Conservation (phyloP, 2,888 invertebrate genomes). For the Phania funesta region DNA sequence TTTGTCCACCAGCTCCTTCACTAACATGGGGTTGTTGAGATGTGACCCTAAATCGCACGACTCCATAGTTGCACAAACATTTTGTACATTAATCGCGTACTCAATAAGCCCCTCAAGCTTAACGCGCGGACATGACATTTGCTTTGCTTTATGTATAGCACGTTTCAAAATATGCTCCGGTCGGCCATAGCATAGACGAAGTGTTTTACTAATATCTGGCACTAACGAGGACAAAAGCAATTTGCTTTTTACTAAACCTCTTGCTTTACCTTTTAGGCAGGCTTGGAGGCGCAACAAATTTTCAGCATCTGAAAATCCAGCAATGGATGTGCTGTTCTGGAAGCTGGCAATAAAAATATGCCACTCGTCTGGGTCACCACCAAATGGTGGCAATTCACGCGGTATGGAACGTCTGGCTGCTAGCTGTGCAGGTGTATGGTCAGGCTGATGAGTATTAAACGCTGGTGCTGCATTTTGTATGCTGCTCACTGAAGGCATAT, state of each 20-base stretch:
- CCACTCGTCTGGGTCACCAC: conserved; percentile 26
- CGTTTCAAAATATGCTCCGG: conserved; percentile 30
- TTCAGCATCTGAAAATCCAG: not conserved
- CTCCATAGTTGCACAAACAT: too few relatives aligned
- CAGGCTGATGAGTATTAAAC: not conserved
- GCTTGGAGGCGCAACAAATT: conserved; percentile 14
- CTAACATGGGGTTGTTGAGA: conserved; percentile 35
- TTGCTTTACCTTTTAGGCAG: not conserved
- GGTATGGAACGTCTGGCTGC: not conserved
- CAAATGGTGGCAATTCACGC: conserved; percentile 1
- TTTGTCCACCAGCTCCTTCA: conserved; percentile 32
- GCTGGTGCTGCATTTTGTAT: not conserved
- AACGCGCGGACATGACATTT: not conserved
- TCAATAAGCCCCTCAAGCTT: not conserved
- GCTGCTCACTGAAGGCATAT: too few relatives aligned
- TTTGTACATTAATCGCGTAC: not conserved
- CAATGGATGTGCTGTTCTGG: conserved; percentile 17
- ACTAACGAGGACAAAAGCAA: not conserved
- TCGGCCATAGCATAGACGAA: not conserved
- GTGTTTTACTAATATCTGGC: conserved; percentile 18
- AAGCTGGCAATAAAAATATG: conserved; percentile 4
- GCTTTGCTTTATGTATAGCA: conserved; percentile 13
- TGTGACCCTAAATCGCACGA: conserved; percentile 20
- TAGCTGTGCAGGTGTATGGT: conserved; percentile 3
- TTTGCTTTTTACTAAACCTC: conserved; percentile 3